A percentile compares a stretch with the other conserved stretches of the same genome.
Conservation (phyloP, 2,113 vertebrate genomes). For the Mastomys natalensis region DNA sequence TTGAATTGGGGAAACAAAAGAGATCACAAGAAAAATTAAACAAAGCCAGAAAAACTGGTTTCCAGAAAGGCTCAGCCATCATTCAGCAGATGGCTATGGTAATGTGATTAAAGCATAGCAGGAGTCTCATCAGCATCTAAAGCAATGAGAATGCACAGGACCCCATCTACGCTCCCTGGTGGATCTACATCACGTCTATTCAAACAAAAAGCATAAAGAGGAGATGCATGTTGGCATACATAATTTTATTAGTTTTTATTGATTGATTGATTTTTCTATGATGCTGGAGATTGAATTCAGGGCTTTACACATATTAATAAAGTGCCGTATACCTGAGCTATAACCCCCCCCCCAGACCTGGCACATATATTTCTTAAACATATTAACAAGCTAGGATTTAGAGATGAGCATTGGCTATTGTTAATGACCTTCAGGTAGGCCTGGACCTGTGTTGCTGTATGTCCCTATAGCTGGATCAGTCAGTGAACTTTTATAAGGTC, state of each 20-base stretch:
- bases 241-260: background rate
- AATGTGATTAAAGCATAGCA: background rate
- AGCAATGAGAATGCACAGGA: too few species aligned
- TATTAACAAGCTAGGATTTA: background rate
- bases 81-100: background rate
- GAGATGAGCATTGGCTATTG: background rate
- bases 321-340: background rate
- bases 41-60: background rate
- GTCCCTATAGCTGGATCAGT: background rate
- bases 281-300: background rate
- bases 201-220: background rate
- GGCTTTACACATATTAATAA: background rate
- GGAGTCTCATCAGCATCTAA: background rate
- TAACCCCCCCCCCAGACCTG: fast-evolving
- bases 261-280: background rate
- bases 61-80: background rate
- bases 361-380: background rate
- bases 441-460: background rate
- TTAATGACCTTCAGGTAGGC: background rate
- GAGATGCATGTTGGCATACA: background rate
- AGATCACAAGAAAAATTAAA: background rate
- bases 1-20: slow-evolving; percentile 5
- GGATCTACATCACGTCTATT: background rate
- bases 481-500: background rate
- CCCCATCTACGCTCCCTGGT: background rate